Conservation (phyloP, 2,113 vertebrate genomes). For the Fregata magnificens region DNA sequence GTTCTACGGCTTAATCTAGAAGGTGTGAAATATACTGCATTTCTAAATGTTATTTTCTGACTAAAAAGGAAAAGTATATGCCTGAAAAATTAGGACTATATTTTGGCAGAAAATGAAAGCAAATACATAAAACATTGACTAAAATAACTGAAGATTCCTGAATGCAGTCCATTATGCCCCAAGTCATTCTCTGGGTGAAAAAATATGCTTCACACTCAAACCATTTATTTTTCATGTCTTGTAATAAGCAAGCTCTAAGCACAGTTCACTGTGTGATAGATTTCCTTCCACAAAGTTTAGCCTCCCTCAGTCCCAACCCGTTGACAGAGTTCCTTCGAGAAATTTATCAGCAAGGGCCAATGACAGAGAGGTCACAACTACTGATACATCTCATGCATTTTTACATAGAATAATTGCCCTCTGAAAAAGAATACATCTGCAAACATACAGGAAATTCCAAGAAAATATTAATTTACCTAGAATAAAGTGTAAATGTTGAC, state of each 20-base stretch:
- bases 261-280: conserved; percentile 35
- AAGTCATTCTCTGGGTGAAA: neutral
- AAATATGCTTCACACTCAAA: neutral
- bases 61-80: neutral
- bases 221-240: conserved; percentile 49
- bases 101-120: conserved; percentile 15
- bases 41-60: neutral
- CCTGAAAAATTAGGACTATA: neutral
- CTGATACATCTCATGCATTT: conserved; percentile 16
- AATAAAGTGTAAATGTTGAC: neutral
- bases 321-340: neutral
- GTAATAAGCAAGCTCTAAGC: conserved; percentile 28
- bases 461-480: neutral
- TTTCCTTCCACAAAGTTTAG: conserved; percentile 29
- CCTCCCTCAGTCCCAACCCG: neutral
- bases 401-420: neutral
- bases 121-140: neutral
- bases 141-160: neutral
- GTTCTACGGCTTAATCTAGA: neutral
- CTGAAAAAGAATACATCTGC: neutral
- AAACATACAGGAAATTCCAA: neutral
- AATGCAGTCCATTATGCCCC: neutral
- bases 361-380: conserved; percentile 21
- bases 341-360: conserved; percentile 24
- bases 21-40: neutral